Base-by-base conservation (phyloP, 2,113 vertebrate species). In the Labrus mixtus region DNA sequence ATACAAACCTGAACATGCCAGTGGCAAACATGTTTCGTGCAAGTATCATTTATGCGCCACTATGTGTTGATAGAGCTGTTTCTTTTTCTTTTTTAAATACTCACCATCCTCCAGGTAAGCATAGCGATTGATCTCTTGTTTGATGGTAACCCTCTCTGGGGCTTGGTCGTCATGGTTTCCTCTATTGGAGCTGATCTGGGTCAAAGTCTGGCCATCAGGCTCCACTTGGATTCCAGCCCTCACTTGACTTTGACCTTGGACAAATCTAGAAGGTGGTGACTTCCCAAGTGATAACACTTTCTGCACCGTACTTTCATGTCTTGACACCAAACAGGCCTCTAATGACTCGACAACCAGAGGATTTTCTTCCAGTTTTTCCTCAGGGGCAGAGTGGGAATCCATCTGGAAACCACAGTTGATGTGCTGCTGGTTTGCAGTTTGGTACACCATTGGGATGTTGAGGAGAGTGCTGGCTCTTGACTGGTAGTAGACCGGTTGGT, bases 91-190 rank as follows among this genome's bases (percentile, higher is more conserved):
- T 33, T 33, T 33, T 6, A 33, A 33, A 4, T 33, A 89, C 92
- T 93, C 78, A 99, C 98, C 98, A 1, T 99, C 98, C 39, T 99
- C 97, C 92, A 99, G 90, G 78, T 97, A 97, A 8, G 95, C 94
- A 78, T 97, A 96, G 92, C 96, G 96, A 87, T 97, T 91, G 82
- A 96, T 97, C 76, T 99, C 97, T 89, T 97, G 96, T 76, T 99
- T 99, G 68, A 98, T 89, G 1, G 95, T 95, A 76, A 97, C 95
- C 78, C 93, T 96, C 1, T 95, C 74, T 4, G 95, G 90, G 51
- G 62, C 60, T 39, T n/a, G 68, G 33, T 84, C 50, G 5, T 81
- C 73, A 12, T 69, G 57, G 84, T 69, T 67, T 79, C 67, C 60
- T 76, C 66, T 75, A 63, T 20, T 63, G n/a, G 72, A 60, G 59